These are phyloP conservation scores for Nothocercus nigrocapillus DNA, from an alignment of 2,113 vertebrate species.

Conservation along the genomic window DNA sequence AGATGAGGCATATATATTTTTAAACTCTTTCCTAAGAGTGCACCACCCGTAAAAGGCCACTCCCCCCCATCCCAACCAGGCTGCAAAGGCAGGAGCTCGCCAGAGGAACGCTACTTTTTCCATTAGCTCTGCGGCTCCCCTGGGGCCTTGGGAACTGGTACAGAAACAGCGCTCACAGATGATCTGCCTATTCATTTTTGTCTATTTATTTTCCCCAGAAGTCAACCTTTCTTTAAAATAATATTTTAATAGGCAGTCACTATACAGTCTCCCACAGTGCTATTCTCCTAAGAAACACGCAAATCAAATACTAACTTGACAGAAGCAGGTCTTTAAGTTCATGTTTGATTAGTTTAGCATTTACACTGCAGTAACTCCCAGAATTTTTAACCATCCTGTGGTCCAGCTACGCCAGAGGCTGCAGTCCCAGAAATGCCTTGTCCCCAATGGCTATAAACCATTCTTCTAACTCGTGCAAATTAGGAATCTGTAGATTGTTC, in stretches of 20 bases:
- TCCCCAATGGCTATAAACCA: rapidly evolving
- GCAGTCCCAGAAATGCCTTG: rapidly evolving
- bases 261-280: not conserved
- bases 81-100: rapidly evolving
- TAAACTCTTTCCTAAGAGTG: not conserved
- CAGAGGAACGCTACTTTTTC: not conserved
- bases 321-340: not conserved
- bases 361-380: not conserved
- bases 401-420: not conserved
- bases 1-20: not conserved
- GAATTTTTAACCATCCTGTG: not conserved
- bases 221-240: not conserved
- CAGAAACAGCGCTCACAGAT: rapidly evolving
- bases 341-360: not conserved
- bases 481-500: not conserved
- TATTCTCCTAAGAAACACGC: not conserved
- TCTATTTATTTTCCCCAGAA: not conserved
- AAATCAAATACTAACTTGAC: not conserved
- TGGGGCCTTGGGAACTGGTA: not conserved
- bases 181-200: not conserved
- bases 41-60: not conserved
- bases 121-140: not conserved
- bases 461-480: rapidly evolving
- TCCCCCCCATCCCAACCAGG: not conserved
- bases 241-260: not conserved